A percentile compares a stretch with the other conserved stretches of the same genome.
phyloP scores from a whole-genome alignment of 35 echinoderm and acorn worm genomes.

The Nesometra sesokonis region DNA sequence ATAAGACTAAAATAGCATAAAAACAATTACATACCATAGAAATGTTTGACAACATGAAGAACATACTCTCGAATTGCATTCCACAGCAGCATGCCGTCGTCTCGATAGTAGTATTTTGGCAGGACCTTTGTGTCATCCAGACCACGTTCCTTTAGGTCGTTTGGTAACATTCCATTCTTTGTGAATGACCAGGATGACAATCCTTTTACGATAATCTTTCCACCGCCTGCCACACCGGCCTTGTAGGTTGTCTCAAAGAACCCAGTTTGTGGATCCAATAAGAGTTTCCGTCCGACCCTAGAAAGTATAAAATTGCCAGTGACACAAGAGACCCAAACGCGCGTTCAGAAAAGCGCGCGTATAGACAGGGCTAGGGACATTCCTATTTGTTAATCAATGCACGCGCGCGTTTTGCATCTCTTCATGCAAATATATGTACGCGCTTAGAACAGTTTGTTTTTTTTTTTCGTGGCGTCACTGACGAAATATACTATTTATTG shows the following conservation, averaged over 20 bases:
- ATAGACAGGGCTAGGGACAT: too few species aligned
- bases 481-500: too few species aligned
- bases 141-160: constrained; percentile 37
- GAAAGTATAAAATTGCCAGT: background rate
- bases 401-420: too few species aligned
- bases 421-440: too few species aligned
- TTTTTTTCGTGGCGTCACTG: background rate
- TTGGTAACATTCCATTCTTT: constrained; percentile 34
- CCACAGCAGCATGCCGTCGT: constrained; percentile 42
- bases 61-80: constrained; percentile 27
- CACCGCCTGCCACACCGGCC: too few species aligned
- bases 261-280: too few species aligned
- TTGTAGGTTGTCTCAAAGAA: too few species aligned
- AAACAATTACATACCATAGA: background rate
- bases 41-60: background rate
- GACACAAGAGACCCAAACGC: background rate
- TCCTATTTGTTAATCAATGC: too few species aligned
- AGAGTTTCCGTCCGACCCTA: too few species aligned
- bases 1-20: too few species aligned
- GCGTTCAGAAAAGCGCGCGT: too few species aligned
- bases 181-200: constrained; percentile 21
- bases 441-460: background rate
- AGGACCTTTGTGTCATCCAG: constrained; percentile 45
- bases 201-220: constrained; percentile 6
- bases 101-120: constrained; percentile 51